phyloP scores from a whole-genome alignment of 2,113 vertebrate species.

The Saccopteryx bilineata region DNA sequence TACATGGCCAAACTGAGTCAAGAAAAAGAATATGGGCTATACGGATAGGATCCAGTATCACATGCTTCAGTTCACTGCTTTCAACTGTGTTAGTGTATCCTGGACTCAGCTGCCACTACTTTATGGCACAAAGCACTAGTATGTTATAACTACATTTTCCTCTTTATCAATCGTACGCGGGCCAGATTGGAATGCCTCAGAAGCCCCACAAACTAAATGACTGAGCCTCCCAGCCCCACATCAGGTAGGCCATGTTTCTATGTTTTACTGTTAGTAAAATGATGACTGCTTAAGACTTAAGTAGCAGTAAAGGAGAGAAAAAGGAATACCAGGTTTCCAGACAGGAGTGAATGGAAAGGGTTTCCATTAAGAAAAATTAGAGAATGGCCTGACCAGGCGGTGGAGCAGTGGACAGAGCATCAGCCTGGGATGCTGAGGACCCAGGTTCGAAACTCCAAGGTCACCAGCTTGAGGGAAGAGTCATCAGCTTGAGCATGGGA shows the following conservation, averaged over 20 bases:
- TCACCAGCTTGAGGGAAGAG: no score
- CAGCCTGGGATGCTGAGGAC: no score
- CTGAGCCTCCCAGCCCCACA: not conserved
- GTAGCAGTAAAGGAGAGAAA: not conserved
- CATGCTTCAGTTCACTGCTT: not conserved
- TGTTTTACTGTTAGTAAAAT: not conserved
- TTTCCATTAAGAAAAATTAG: not conserved
- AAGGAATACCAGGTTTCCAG: not conserved
- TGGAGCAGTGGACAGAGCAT: no score
- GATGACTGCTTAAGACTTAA: not conserved
- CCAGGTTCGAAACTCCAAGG: no score
- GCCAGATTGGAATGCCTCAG: not conserved
- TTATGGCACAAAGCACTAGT: not conserved
- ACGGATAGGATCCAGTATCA: not conserved
- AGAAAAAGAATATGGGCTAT: not conserved
- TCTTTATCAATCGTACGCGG: not conserved
- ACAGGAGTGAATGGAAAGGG: not conserved
- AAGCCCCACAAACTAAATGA: not conserved
- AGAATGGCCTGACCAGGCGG: not conserved
- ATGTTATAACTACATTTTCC: not conserved
- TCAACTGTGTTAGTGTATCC: not conserved
- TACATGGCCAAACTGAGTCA: not conserved
- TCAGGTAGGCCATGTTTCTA: not conserved
- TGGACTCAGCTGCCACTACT: not conserved
- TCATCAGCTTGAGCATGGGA: no score